These are phyloP conservation scores for Melanostoma scalare DNA, from an alignment of 2,888 invertebrate species.

Conservation along the genomic window DNA sequence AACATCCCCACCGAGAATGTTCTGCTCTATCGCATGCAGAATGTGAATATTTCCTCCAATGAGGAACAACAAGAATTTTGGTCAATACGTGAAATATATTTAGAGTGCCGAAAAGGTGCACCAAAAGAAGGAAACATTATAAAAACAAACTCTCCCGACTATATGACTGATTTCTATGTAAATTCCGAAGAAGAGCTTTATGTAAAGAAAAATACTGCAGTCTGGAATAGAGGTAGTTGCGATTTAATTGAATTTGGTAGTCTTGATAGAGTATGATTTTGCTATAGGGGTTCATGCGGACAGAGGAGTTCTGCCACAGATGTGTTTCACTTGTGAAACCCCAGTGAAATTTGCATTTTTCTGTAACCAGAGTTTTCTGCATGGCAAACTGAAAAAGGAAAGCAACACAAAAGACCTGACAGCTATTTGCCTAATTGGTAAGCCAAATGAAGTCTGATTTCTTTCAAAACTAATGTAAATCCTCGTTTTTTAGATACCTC, in stretches of 20 bases:
- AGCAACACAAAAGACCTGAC: slow-evolving; percentile 27
- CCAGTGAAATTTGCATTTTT: slow-evolving; percentile 91
- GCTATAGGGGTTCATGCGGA: slow-evolving; percentile 75
- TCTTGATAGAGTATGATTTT: not conserved
- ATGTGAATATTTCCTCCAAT: slow-evolving; percentile 88
- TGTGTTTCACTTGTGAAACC: slow-evolving; percentile 91
- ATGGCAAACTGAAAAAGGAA: slow-evolving; percentile 81
- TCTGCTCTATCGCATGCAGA: slow-evolving; percentile 88
- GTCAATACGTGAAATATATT: slow-evolving; percentile 84
- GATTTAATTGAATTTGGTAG: not conserved
- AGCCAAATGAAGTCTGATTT: not conserved
- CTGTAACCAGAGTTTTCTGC: slow-evolving; percentile 85
- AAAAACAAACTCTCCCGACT: slow-evolving; percentile 74
- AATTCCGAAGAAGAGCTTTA: slow-evolving; percentile 93
- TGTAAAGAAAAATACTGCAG: slow-evolving; percentile 91
- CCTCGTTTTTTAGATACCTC: slow-evolving; percentile 84
- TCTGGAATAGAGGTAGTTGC: slow-evolving; percentile 87
- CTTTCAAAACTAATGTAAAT: not conserved
- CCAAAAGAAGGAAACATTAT: slow-evolving; percentile 68
- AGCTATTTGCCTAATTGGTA: slow-evolving; percentile 79
- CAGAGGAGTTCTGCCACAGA: slow-evolving; percentile 76
- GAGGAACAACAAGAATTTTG: slow-evolving; percentile 83
- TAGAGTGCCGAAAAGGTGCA: slow-evolving; percentile 80
- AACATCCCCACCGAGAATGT: slow-evolving; percentile 85
- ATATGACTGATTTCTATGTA: slow-evolving; percentile 79